Evolutionary conservation across 2,888 invertebrate species (phyloP).

Genomic region (Thelaira solivaga): DNA sequence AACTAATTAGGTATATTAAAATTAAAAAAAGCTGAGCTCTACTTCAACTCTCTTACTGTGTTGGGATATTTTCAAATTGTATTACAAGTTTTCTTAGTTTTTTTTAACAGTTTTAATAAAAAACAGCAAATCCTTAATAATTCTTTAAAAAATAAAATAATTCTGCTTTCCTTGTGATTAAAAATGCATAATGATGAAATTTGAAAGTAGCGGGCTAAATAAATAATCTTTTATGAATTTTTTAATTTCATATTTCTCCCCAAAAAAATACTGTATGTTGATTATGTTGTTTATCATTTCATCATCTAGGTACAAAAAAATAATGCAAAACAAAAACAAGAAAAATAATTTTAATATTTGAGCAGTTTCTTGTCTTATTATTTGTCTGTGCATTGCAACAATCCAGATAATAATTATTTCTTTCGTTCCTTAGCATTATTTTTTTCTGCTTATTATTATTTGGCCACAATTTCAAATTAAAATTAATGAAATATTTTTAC

Average conservation of each 20-base stretch:
- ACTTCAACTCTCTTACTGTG: too few relatives aligned
- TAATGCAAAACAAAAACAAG: not conserved
- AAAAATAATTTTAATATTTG: constrained; percentile 58
- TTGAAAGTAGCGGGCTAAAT: constrained; percentile 5
- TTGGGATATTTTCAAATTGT: too few relatives aligned
- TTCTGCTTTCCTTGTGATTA: not conserved
- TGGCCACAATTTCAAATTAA: constrained; percentile 74
- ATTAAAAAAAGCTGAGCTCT: too few relatives aligned
- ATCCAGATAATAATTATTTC: constrained; percentile 51
- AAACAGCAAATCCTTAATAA: not conserved
- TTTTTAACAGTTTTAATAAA: not conserved
- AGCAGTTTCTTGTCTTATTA: constrained; percentile 40
- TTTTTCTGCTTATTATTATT: constrained; percentile 24
- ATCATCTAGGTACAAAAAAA: too few relatives aligned
- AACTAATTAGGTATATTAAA: too few relatives aligned
- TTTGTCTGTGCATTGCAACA: constrained; percentile 39
- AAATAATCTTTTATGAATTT: constrained; percentile 32
- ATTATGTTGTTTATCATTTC: constrained; percentile 44
- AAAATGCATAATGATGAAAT: constrained; percentile 35
- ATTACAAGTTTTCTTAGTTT: not conserved
- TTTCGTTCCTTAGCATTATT: not conserved
- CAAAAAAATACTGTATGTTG: not conserved
- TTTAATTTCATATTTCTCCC: not conserved
- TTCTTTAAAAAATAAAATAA: not conserved
- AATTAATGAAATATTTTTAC: constrained; percentile 75